phyloP scores from a whole-genome alignment of 2,797 vertebrate species.

The Danionella dracula region DNA sequence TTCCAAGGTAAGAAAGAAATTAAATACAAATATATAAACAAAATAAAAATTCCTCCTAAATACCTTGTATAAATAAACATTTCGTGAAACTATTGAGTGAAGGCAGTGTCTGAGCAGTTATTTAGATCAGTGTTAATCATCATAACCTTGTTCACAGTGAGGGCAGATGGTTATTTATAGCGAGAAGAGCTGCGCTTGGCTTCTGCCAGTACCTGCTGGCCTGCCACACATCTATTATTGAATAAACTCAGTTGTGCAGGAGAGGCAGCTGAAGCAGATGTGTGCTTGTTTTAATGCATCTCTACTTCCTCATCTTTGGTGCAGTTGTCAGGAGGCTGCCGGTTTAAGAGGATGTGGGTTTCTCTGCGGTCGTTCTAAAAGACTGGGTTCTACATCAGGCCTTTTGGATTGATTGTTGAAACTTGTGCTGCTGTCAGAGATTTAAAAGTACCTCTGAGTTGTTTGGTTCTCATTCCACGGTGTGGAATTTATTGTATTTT shows the following conservation, averaged over 20 bases:
- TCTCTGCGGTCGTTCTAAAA: background rate
- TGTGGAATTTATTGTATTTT: no score
- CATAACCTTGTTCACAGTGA: background rate
- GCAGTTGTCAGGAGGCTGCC: background rate
- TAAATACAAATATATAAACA: no score
- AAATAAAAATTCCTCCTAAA: no score
- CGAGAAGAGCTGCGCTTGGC: constrained; percentile 1
- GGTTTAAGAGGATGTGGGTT: constrained; percentile 8
- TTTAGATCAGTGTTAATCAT: background rate
- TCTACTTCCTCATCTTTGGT: background rate
- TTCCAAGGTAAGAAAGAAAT: no score
- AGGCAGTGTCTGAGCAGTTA: no score
- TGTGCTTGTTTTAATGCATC: background rate
- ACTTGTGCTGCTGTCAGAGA: no score
- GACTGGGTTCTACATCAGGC: no score
- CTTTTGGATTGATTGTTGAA: no score
- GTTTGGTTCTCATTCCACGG: no score
- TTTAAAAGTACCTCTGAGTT: no score
- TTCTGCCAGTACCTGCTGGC: constrained; percentile 17
- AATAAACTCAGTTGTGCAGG: constrained; percentile 16
- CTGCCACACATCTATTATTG: constrained; percentile 24
- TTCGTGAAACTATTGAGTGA: no score
- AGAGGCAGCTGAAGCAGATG: background rate
- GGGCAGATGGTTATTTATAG: constrained; percentile 34
- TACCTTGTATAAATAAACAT: no score